phyloP scores from a whole-genome alignment of 2,113 vertebrate genomes.

The Gobio gobio region DNA sequence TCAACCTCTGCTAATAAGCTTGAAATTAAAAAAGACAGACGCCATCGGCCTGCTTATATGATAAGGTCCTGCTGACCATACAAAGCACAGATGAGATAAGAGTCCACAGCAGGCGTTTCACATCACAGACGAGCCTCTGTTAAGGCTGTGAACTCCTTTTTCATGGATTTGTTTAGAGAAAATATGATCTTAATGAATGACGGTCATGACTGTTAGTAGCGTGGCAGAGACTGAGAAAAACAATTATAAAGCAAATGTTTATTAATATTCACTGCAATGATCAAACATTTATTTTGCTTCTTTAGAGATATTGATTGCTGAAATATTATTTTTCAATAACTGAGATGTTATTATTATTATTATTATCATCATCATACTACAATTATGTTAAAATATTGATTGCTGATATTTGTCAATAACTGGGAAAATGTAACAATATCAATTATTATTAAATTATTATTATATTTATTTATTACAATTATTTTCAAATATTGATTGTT shows the following conservation, averaged over 20 bases:
- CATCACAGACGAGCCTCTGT: conserved; percentile 23
- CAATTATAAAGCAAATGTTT: background rate
- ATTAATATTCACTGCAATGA: background rate
- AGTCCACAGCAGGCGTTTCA: conserved; percentile 61
- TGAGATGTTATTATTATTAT: too few relatives aligned
- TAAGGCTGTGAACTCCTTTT: conserved; percentile 11
- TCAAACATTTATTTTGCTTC: too few relatives aligned
- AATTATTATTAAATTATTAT: too few relatives aligned
- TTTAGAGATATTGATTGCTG: too few relatives aligned
- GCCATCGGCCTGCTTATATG: conserved; percentile 64
- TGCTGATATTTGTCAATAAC: too few relatives aligned
- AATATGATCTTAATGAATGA: conserved; percentile 19
- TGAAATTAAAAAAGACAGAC: conserved; percentile 76
- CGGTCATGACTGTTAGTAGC: background rate
- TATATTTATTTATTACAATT: too few relatives aligned
- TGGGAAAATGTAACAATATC: too few relatives aligned
- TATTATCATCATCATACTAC: too few relatives aligned
- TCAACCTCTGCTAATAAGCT: conserved; percentile 75
- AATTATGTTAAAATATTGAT: too few relatives aligned
- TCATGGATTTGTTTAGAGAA: conserved; percentile 27
- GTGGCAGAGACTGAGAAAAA: background rate
- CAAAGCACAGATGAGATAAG: conserved; percentile 60
- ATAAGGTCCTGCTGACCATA: conserved; percentile 64
- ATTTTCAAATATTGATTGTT: too few relatives aligned
- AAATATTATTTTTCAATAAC: too few relatives aligned